These are phyloP conservation scores for Dipodomys spectabilis DNA, from an alignment of 2,113 vertebrate species.

Conservation along the genomic window DNA sequence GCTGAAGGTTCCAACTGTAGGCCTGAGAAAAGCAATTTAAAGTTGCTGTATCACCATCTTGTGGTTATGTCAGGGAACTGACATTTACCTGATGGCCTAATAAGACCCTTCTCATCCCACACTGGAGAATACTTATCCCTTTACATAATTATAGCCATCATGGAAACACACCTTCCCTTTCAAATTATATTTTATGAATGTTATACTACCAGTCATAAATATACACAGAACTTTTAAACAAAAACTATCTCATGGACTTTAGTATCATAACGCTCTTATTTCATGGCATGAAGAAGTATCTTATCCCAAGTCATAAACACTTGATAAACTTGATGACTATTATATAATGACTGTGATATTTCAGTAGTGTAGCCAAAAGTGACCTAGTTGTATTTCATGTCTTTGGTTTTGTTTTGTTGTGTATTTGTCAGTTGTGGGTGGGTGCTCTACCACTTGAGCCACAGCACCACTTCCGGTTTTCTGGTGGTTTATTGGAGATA, in stretches of 20 bases:
- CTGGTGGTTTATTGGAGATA: too few species aligned
- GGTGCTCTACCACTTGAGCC: too few species aligned
- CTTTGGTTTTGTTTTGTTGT: neutral
- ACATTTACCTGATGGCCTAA: conserved; percentile 32
- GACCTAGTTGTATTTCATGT: neutral
- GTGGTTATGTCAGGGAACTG: conserved; percentile 55
- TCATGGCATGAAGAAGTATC: conserved; percentile 19
- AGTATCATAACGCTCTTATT: neutral
- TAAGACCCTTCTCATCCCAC: neutral
- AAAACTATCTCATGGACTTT: too few species aligned
- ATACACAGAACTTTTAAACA: neutral
- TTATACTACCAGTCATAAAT: neutral
- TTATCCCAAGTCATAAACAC: conserved; percentile 40
- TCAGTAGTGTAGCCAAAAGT: conserved; percentile 19
- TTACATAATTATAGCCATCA: conserved; percentile 1
- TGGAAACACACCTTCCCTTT: conserved; percentile 24
- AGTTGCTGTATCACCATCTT: conserved; percentile 61
- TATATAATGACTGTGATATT: neutral
- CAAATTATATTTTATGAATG: conserved; percentile 21
- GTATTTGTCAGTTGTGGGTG: too few species aligned
- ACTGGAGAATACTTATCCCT: neutral
- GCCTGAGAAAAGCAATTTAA: conserved; percentile 45
- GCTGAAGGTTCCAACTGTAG: neutral
- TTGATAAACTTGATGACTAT: conserved; percentile 36
- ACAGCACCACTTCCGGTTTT: neutral